phyloP scores from a whole-genome alignment of 2,113 vertebrate genomes.

The Egretta garzetta region DNA sequence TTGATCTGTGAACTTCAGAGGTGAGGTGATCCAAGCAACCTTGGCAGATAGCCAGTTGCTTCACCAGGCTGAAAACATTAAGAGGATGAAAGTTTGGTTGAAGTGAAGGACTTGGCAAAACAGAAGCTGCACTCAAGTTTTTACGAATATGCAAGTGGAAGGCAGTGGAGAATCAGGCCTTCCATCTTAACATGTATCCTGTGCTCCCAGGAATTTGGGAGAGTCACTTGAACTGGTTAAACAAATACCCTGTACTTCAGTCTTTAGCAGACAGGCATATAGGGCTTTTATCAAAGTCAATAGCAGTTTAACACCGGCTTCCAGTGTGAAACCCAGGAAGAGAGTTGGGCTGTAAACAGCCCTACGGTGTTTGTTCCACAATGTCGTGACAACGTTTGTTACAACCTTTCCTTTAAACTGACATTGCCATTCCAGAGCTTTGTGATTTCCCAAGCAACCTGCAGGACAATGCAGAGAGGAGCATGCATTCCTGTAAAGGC shows the following conservation, averaged over 20 bases:
- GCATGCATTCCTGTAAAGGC: constrained; percentile 17
- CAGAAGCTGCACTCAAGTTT: not conserved
- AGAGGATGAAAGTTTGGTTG: not conserved
- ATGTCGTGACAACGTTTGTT: not conserved
- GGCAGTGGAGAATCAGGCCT: not conserved
- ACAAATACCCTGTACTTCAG: not conserved
- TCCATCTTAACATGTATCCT: not conserved
- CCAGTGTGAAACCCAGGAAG: not conserved
- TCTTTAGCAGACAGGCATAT: not conserved
- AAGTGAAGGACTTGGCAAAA: not conserved
- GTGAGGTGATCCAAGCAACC: not conserved
- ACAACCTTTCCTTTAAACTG: not conserved
- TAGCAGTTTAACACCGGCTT: not conserved
- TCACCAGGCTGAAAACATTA: not conserved
- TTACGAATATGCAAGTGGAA: not conserved
- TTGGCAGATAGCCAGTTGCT: not conserved
- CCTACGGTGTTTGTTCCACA: not conserved
- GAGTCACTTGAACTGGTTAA: not conserved
- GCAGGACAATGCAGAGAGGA: constrained; percentile 19
- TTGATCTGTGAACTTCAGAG: not conserved
- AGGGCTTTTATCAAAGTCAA: not conserved
- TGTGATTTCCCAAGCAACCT: constrained; percentile 18
- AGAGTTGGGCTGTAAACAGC: not conserved
- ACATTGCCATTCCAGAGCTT: not conserved
- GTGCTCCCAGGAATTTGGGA: not conserved